Evolutionary conservation across 2,797 vertebrate species (phyloP).

Genomic region (Valencia hispanica): DNA sequence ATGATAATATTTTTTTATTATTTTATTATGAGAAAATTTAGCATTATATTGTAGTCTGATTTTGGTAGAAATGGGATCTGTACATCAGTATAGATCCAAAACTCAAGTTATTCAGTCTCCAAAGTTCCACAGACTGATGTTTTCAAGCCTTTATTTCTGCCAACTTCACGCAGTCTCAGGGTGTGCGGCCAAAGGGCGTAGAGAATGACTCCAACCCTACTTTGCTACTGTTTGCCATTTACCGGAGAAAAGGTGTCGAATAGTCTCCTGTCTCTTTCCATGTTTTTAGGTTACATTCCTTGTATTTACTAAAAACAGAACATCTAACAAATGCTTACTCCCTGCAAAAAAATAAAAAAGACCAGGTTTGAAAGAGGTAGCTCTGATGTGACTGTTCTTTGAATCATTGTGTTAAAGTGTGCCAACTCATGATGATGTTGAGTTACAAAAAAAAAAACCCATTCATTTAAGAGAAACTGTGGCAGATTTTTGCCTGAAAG

Average conservation of each 20-base stretch:
- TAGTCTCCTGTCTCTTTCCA: background rate
- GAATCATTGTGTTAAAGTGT: slow-evolving; percentile 34
- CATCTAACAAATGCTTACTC: slow-evolving; percentile 39
- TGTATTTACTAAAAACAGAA: slow-evolving; percentile 44
- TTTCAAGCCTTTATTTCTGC: background rate
- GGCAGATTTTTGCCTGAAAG: slow-evolving; percentile 52
- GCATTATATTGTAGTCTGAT: too few relatives aligned
- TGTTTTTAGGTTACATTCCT: background rate
- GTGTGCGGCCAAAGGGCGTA: background rate
- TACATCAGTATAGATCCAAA: too few relatives aligned
- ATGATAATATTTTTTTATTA: too few relatives aligned
- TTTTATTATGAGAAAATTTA: too few relatives aligned
- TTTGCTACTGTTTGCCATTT: background rate
- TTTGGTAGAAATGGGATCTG: too few relatives aligned
- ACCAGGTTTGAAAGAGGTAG: background rate
- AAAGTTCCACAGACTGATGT: background rate
- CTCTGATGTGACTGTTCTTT: slow-evolving; percentile 40
- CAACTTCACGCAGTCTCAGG: too few relatives aligned
- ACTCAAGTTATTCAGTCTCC: too few relatives aligned
- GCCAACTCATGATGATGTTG: slow-evolving; percentile 27
- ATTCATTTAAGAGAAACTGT: slow-evolving; percentile 34
- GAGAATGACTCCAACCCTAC: background rate
- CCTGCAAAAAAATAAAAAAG: background rate
- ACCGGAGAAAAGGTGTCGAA: background rate
- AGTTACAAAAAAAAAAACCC: slow-evolving; percentile 39